Base-by-base conservation (phyloP, 1,140 invertebrate genomes). In the Bombyx mandarina region DNA sequence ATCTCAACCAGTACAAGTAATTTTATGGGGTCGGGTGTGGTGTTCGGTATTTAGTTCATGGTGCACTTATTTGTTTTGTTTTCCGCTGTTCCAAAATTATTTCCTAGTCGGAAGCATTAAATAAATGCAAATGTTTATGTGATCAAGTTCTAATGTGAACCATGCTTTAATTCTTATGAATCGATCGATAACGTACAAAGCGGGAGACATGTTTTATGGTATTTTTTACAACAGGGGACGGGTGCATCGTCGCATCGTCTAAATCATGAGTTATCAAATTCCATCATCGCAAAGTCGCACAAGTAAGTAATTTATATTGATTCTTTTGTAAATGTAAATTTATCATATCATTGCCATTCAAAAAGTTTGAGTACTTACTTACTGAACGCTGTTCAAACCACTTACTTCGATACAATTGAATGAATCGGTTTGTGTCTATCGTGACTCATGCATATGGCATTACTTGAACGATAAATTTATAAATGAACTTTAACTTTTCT, bases 191-290 rank as follows among this genome's bases (percentile, higher is more conserved):
- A 42, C 43, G 45, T 42, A 54, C 35, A n/a, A 9, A 46, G 60
- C 53, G 54, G 54, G 52, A 67, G 26, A n/a, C 22, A 43, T 8
- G 22, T 47, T 57, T 73, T 62, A 71, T 73, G 66, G 60, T 63
- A 69, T 66, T 71, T 69, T 75, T 75, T 71, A 71, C 75, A 62
- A 63, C 76, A 83, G 83, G 74, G 71, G 76, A 74, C 79, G 77
- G 83, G 80, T 84, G 83, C 83, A 83, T 71, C 69, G 60, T 63
- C 78, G 80, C 83, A 84, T 85, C 83, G 76, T 65, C 66, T 76
- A 65, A 87, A 82, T 88, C 89, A 94, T 94, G 92, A 94, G 93
- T 90, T 94, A 94, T 89, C 92, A 92, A 89, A 93, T 94, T 90
- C 90, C 92, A 74, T 89, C 91, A 52, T 91, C 92, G 69, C 93